Evolutionary conservation across 2,797 vertebrate genomes (phyloP), one percentile per base, ranked within the genome.

Genomic region (Pelodytes ibericus): DNA sequence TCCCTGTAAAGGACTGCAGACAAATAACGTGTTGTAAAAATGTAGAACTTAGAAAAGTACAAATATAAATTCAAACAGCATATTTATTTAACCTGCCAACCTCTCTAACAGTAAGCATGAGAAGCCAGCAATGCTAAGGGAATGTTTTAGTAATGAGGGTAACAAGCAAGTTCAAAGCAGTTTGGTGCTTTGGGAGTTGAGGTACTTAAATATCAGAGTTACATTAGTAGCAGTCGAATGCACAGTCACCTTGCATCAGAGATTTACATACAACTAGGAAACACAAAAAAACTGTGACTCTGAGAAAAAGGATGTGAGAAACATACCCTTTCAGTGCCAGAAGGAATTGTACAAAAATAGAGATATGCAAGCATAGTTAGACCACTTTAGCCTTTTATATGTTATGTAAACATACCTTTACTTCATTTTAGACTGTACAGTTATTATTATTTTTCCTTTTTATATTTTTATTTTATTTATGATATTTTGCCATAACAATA

Each of bases 91-190:
- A 79, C 77, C 77, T 74, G 71, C 64, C 63, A 79, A 79, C 77
- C 77, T 74, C 58, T 79, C 20, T 69, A 79, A 73, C 77, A 79
- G 71, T 71, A 69, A 79, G 71, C 64, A 73, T 56, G 71, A 69
- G 77, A 69, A 79, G 69, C 63, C 56, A 58, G 64, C 53, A 10
- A 79, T 73, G 77, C 58, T 79, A 74, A 73, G 77, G 77, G 77
- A 79, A 79, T 79, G 77, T 79, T 79, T 79, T 79, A 79, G 74
- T 79, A 79, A 79, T 79, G 77, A 79, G 71, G 77, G 77, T 79
- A 79, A 79, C 77, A 79, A 79, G 69, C 71, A 79, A 72, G 77
- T 79, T 79, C 77, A 79, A 74, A 79, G 77, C 77, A 73, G 71
- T 79, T 63, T 79, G 77, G 77, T 73, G 77, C 70, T 69, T 74